Evolutionary conservation across 2,797 vertebrate genomes (phyloP), one percentile per base, ranked within the genome.

Genomic region (Diglossa cyanea): DNA sequence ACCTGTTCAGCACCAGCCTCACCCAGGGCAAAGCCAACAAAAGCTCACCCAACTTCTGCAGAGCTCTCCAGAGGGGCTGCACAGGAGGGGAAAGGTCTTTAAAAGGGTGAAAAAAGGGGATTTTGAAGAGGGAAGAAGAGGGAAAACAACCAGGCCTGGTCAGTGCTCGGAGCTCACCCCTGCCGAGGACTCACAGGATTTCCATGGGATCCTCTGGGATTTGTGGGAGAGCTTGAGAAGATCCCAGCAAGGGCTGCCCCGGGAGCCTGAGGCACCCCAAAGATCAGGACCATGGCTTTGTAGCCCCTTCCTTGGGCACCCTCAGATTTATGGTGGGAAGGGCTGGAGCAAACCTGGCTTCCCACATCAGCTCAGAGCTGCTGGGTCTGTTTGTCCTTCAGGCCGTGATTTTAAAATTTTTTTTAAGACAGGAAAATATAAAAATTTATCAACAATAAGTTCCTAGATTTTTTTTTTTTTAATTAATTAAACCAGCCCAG

Each of bases 71-170:
- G 28, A 51, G 42, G 55, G 55, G 55, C 55, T 57, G 23, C 23
- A 12, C 55, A 6, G 33, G 33, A 25, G 15, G 40, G 47, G 33
- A 17, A 26, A 26, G 7, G 33, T 6, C 33, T 4, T 17, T 12
- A 17, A 95, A 85, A 76, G 30, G 60, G 66, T 47, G 10, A 20
- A 62, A 83, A 61, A 65, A 23, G 60, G 53, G n/a, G 45, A 50
- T 93, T 95, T 92, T 65, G 30, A 63, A 86, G 82, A 55, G 90
- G 68, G 67, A 48, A 47, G 53, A 24, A 51, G 61, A 48, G 35
- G 42, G 30, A 66, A 63, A 76, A 51, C 10, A 30, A 25, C 23
- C n/a, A 35, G n/a, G n/a, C 28, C 71, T 13, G 62, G n/a, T 37
- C 50, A 15, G 70, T 10, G 65, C 58, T 37, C 19, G 17, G 2